phyloP scores from a whole-genome alignment of 2,113 vertebrate species.

The Gallinago paraguaiae region DNA sequence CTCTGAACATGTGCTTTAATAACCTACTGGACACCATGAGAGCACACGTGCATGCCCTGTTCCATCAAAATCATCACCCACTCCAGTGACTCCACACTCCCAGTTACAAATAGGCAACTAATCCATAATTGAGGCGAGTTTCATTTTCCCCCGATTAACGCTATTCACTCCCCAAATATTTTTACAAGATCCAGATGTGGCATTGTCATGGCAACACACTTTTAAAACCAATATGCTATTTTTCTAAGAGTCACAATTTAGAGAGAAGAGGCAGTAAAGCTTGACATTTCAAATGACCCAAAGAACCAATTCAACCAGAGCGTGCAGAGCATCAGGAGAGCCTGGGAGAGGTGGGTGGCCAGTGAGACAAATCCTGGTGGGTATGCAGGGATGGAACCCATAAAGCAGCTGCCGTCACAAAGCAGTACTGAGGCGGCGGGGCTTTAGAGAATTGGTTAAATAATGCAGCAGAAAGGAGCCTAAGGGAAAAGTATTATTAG shows the following conservation, averaged over 20 bases:
- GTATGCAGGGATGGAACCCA: background rate
- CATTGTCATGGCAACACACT: background rate
- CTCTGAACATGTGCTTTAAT: background rate
- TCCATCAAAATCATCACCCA: background rate
- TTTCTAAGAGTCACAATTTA: background rate
- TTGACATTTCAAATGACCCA: background rate
- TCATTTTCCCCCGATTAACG: background rate
- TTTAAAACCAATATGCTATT: background rate
- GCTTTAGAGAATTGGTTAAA: background rate
- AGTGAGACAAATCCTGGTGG: background rate
- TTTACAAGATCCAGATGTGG: background rate
- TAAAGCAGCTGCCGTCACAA: rapidly evolving
- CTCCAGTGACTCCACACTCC: background rate
- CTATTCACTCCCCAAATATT: background rate
- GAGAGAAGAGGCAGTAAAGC: background rate
- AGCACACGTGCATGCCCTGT: background rate
- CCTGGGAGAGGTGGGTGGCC: background rate
- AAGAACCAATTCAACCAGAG: background rate
- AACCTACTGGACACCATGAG: background rate
- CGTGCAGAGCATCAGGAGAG: rapidly evolving
- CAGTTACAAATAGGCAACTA: background rate
- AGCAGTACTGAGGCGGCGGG: background rate
- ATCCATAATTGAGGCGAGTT: background rate
- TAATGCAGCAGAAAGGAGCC: background rate
- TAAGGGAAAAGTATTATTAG: background rate